Conservation (phyloP, 2,888 invertebrate species). For the Omphaloscelis lunosa region DNA sequence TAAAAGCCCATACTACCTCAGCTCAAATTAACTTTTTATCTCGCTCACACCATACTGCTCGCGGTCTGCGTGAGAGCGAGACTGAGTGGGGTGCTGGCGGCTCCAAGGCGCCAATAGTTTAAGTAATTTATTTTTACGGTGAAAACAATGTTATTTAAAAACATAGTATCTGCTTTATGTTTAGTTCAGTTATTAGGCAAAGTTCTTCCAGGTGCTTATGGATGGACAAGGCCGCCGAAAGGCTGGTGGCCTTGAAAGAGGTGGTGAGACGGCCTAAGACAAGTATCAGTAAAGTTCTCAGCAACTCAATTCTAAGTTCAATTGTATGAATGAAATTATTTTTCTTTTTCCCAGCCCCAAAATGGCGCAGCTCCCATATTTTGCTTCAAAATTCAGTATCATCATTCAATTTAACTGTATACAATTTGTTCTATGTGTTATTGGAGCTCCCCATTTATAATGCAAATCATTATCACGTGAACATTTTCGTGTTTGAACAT, state of each 20-base stretch:
- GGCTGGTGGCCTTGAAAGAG: too few species aligned
- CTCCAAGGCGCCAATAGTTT: too few species aligned
- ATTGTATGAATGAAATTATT: constrained; percentile 21
- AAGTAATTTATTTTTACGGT: too few species aligned
- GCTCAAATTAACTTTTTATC: too few species aligned
- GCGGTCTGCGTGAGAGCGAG: too few species aligned
- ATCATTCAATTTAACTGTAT: constrained; percentile 57
- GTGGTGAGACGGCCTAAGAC: neutral
- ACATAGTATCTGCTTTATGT: too few species aligned
- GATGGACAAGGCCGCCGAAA: neutral
- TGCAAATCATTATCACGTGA: constrained; percentile 63
- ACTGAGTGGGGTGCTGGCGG: too few species aligned
- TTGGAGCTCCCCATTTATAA: constrained; percentile 62
- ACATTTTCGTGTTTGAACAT: constrained; percentile 54
- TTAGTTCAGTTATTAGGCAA: too few species aligned
- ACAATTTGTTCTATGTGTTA: constrained; percentile 53
- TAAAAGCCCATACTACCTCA: too few species aligned
- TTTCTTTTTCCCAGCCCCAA: constrained; percentile 3
- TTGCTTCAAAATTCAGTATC: constrained; percentile 60
- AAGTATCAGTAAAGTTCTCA: neutral
- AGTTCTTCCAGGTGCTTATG: neutral
- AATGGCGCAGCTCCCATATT: constrained; percentile 9
- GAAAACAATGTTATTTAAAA: too few species aligned
- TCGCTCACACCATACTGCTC: too few species aligned
- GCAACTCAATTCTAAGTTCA: neutral